Percentiles rank a stretch among this genome's conserved stretches.
These are phyloP conservation scores for Agraylea sexmaculata DNA, from an alignment of 1,140 invertebrate genomes.

Conservation along the genomic window DNA sequence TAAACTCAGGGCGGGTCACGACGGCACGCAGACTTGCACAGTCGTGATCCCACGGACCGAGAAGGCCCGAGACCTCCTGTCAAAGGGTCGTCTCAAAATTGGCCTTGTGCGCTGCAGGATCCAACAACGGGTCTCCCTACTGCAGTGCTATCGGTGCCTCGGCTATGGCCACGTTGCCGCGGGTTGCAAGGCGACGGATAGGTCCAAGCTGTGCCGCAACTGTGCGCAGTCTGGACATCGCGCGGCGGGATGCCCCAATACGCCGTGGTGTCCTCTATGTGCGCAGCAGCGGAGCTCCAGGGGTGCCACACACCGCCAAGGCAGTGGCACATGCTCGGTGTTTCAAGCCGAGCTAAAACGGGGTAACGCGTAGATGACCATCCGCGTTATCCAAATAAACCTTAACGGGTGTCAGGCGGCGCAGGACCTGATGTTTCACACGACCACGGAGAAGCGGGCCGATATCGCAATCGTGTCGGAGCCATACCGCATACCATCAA, in stretches of 20 bases:
- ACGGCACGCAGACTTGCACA: not conserved
- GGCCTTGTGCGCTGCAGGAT: not conserved
- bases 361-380: not conserved
- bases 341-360: constrained; percentile 2
- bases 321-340: constrained; percentile 5
- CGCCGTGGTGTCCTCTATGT: not conserved
- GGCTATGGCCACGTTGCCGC: constrained; percentile 5
- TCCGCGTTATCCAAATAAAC: constrained; percentile 8
- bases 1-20: not conserved
- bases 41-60: not conserved
- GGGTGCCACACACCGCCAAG: constrained; percentile 2
- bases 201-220: constrained; percentile 4
- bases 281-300: not conserved
- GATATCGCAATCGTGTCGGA: constrained; percentile 7
- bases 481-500: constrained; percentile 4
- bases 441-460: constrained; percentile 4
- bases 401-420: constrained; percentile 7
- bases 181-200: constrained; percentile 1
- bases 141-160: constrained; percentile 2
- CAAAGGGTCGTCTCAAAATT: not conserved
- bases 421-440: constrained; percentile 9
- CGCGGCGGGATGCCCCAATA: not conserved
- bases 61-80: not conserved
- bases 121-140: not conserved
- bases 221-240: not conserved